Evolutionary conservation across 2,113 vertebrate species (phyloP).

Genomic region (Oreochromis aureus): DNA sequence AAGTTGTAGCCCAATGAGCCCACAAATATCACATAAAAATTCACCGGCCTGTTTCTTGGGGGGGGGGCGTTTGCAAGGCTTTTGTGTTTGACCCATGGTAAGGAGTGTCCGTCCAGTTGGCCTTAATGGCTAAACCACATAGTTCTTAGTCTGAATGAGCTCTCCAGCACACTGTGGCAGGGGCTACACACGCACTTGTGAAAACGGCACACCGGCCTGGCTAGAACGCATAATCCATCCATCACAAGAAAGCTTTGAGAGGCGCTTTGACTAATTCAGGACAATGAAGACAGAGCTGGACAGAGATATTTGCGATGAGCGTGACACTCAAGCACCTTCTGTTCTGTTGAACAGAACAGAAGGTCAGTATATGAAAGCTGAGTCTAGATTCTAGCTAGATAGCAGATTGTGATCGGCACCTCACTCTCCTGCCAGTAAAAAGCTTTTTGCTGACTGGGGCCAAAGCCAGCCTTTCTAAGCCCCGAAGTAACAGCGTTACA

Average conservation of each 20-base stretch:
- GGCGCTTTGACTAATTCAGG: slow-evolving; percentile 54
- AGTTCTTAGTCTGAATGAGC: slow-evolving; percentile 51
- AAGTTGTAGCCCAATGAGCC: slow-evolving; percentile 36
- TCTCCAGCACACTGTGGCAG: slow-evolving; percentile 28
- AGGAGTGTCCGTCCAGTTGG: slow-evolving; percentile 46
- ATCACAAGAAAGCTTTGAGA: slow-evolving; percentile 51
- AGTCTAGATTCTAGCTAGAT: slow-evolving; percentile 62
- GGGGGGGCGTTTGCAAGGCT: slow-evolving; percentile 3
- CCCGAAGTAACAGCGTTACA: slow-evolving; percentile 63
- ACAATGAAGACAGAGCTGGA: slow-evolving; percentile 63
- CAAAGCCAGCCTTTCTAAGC: slow-evolving; percentile 74
- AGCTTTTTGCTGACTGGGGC: slow-evolving; percentile 72
- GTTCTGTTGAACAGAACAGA: slow-evolving; percentile 15
- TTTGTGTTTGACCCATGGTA: slow-evolving; percentile 36
- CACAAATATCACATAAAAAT: slow-evolving; percentile 64
- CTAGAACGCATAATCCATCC: slow-evolving; percentile 52
- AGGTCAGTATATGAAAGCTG: slow-evolving; percentile 55
- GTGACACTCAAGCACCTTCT: slow-evolving; percentile 60
- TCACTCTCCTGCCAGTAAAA: slow-evolving; percentile 70
- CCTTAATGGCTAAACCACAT: slow-evolving; percentile 62
- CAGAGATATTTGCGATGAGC: slow-evolving; percentile 57
- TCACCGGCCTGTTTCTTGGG: slow-evolving; percentile 22
- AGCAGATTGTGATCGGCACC: slow-evolving; percentile 67
- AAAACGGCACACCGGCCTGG: slow-evolving; percentile 14
- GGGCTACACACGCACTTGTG: slow-evolving; percentile 7